Evolutionary conservation across 2,797 vertebrate species (phyloP).

Genomic region (Gastrophryne carolinensis): DNA sequence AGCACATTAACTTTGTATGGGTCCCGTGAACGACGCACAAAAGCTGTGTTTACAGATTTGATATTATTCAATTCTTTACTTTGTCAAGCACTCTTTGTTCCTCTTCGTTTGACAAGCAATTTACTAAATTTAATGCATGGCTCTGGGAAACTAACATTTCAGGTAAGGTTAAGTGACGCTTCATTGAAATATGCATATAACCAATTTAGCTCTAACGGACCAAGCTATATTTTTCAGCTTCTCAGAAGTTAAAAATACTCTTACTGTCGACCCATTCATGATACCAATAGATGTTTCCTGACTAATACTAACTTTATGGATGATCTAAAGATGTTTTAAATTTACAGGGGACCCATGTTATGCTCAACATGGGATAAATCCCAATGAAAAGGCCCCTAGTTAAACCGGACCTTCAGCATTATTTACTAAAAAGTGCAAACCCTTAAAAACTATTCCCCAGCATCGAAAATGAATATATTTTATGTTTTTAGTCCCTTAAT

Average conservation of each 20-base stretch:
- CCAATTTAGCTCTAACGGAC: background rate
- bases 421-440: no score
- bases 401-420: no score
- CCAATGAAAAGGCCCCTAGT: no score
- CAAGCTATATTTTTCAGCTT: conserved; percentile 1
- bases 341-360: no score
- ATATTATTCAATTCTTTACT: conserved; percentile 33
- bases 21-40: conserved; percentile 22
- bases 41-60: conserved; percentile 36
- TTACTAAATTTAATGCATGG: conserved; percentile 4
- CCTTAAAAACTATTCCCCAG: no score
- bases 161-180: background rate
- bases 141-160: conserved; percentile 4
- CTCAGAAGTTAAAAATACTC: background rate
- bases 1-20: conserved; percentile 49
- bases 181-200: conserved; percentile 4
- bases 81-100: background rate
- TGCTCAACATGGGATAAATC: no score
- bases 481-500: no score
- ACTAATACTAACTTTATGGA: no score
- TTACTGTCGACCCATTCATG: no score
- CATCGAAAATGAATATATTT: no score
- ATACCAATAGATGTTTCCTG: no score
- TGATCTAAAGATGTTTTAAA: no score
- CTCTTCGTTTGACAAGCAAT: conserved; percentile 16